Conservation (phyloP, 1,140 invertebrate genomes). For the Saccostrea echinata region DNA sequence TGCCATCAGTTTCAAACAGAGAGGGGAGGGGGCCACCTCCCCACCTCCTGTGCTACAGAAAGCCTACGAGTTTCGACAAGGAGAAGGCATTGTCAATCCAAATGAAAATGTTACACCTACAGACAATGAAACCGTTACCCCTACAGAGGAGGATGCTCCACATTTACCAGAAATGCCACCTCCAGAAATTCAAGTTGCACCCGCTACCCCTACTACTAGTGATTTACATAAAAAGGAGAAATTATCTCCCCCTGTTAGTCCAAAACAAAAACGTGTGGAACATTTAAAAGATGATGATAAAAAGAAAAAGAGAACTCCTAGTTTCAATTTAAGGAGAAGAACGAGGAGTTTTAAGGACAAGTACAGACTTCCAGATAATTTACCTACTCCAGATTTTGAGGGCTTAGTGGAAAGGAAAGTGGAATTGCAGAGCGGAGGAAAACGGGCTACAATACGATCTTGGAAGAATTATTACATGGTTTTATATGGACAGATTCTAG, state of each 20-base stretch:
- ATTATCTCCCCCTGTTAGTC: constrained; percentile 71
- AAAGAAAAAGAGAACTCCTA: constrained; percentile 89
- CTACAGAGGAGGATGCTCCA: constrained; percentile 62
- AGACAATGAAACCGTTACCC: not conserved
- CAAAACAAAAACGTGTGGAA: constrained; percentile 69
- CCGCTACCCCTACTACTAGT: not conserved
- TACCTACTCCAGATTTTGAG: constrained; percentile 95
- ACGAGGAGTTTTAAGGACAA: constrained; percentile 89
- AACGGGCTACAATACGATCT: constrained; percentile 94
- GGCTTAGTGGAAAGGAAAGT: constrained; percentile 96
- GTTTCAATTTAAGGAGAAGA: constrained; percentile 92
- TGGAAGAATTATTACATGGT: constrained; percentile 98
- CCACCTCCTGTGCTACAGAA: constrained; percentile 71
- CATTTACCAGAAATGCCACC: constrained; percentile 70
- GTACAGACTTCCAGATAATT: constrained; percentile 81
- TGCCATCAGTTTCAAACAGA: constrained; percentile 72
- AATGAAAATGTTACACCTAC: constrained; percentile 15
- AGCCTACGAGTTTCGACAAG: constrained; percentile 70
- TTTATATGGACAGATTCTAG: constrained; percentile 96
- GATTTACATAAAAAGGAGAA: constrained; percentile 82
- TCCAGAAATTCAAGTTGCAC: constrained; percentile 57
- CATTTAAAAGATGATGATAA: constrained; percentile 66
- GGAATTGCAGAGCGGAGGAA: constrained; percentile 94
- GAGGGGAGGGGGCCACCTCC: constrained; percentile 58
- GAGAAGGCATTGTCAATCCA: constrained; percentile 57